Evolutionary conservation across 2,888 invertebrate species (phyloP).

Genomic region (Strigamia maritima): DNA sequence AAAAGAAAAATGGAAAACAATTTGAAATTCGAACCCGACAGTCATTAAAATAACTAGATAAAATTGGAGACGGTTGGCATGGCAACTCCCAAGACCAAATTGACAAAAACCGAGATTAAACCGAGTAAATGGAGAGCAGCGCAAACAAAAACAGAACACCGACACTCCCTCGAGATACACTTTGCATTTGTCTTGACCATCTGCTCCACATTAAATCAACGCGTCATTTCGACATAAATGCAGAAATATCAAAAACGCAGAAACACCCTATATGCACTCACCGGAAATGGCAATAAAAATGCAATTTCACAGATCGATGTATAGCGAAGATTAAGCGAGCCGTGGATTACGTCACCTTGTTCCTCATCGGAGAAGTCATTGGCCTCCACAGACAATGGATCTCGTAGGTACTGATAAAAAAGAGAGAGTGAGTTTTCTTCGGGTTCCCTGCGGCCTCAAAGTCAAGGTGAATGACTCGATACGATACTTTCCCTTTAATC

Average conservation of each 20-base stretch:
- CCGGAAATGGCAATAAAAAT: background rate
- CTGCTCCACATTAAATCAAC: background rate
- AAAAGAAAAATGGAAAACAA: too few species aligned
- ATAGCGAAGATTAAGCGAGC: background rate
- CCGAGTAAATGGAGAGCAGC: background rate
- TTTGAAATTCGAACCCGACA: background rate
- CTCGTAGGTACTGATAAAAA: background rate
- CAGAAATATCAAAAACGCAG: too few species aligned
- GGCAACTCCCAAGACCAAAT: background rate
- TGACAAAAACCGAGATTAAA: background rate
- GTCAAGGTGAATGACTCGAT: slow-evolving; percentile 20
- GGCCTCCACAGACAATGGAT: slow-evolving; percentile 4
- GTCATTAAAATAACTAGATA: background rate
- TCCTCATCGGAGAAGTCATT: background rate
- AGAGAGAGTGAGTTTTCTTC: background rate
- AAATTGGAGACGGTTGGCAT: background rate
- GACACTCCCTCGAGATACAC: background rate
- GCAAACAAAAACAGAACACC: background rate
- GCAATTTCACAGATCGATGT: background rate
- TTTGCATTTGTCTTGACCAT: background rate
- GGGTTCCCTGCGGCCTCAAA: slow-evolving; percentile 3
- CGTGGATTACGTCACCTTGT: slow-evolving; percentile 13
- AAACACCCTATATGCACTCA: too few species aligned
- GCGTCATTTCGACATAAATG: too few species aligned
- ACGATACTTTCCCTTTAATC: background rate